A percentile compares a stretch with the other conserved stretches of the same genome.
Conservation (phyloP, 2,888 invertebrate species). For the Tetanocera ferruginea region DNA sequence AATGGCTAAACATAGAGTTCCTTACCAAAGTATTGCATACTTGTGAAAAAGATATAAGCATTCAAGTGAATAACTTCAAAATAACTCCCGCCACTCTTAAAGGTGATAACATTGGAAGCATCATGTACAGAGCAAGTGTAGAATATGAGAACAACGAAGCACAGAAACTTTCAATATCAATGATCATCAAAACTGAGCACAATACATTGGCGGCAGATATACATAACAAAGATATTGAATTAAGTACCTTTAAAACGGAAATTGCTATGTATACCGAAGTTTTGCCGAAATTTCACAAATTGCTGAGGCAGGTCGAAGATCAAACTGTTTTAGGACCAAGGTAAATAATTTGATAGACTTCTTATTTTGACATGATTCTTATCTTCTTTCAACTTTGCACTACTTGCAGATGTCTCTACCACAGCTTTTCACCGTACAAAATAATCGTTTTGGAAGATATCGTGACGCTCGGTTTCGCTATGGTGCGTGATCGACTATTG, state of each 20-base stretch:
- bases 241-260: constrained; percentile 37
- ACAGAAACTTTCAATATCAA: not conserved
- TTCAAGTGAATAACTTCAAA: constrained; percentile 23
- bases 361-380: too few relatives aligned
- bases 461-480: constrained; percentile 42
- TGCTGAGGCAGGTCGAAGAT: constrained; percentile 33
- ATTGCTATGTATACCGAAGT: constrained; percentile 36
- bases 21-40: constrained; percentile 46
- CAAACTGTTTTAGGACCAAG: constrained; percentile 31
- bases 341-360: too few relatives aligned
- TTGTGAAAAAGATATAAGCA: constrained; percentile 40
- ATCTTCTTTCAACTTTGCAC: too few relatives aligned
- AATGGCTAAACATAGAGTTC: constrained; percentile 51
- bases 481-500: constrained; percentile 45
- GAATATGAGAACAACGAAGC: not conserved
- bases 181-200: constrained; percentile 56
- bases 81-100: constrained; percentile 49
- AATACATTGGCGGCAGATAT: constrained; percentile 51
- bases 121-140: constrained; percentile 54
- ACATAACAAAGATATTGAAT: not conserved
- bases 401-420: constrained; percentile 46
- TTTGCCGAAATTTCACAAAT: constrained; percentile 32
- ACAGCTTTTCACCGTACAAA: constrained; percentile 45
- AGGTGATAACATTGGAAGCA: constrained; percentile 56
- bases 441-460: constrained; percentile 49